Conservation (phyloP, 37 sponge, comb jelly and placozoan species). For the Axinella damicornis region DNA sequence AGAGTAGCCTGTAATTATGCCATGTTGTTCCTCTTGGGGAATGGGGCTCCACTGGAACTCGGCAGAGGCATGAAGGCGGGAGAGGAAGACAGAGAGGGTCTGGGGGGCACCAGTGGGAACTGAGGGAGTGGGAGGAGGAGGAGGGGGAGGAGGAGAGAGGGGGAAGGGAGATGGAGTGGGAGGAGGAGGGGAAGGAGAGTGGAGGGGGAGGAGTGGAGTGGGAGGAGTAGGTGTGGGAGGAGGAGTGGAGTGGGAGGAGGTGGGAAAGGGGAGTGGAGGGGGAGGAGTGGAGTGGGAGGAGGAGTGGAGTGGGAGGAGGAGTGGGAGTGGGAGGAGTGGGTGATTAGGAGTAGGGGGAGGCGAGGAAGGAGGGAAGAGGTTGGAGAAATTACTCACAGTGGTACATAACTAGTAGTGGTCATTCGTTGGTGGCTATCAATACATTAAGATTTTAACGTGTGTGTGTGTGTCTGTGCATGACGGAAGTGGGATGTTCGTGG, state of each 20-base stretch:
- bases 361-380: not conserved
- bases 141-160: not conserved
- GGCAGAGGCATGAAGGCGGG: slow-evolving; percentile 18
- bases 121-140: not conserved
- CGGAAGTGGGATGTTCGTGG: too few relatives aligned
- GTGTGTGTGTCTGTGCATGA: too few relatives aligned
- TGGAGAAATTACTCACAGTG: too few relatives aligned
- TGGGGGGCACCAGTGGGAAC: slow-evolving; percentile 32
- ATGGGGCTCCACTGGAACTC: slow-evolving; percentile 15
- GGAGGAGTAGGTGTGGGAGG: too few relatives aligned
- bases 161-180: not conserved
- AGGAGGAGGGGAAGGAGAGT: not conserved
- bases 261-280: slow-evolving; percentile 15
- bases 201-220: not conserved
- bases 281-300: slow-evolving; percentile 31
- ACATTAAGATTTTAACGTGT: too few relatives aligned
- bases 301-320: not conserved
- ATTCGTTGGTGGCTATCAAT: too few relatives aligned
- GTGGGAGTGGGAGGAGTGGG: not conserved
- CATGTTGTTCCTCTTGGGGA: not conserved
- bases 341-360: too few relatives aligned
- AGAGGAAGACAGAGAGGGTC: slow-evolving; percentile 27
- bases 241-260: too few relatives aligned
- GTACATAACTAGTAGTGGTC: too few relatives aligned
- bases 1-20: slow-evolving; percentile 11